Evolutionary conservation across 1,140 invertebrate genomes (phyloP), one percentile per base, ranked within the genome.

Genomic region (Lucilia cuprina): DNA sequence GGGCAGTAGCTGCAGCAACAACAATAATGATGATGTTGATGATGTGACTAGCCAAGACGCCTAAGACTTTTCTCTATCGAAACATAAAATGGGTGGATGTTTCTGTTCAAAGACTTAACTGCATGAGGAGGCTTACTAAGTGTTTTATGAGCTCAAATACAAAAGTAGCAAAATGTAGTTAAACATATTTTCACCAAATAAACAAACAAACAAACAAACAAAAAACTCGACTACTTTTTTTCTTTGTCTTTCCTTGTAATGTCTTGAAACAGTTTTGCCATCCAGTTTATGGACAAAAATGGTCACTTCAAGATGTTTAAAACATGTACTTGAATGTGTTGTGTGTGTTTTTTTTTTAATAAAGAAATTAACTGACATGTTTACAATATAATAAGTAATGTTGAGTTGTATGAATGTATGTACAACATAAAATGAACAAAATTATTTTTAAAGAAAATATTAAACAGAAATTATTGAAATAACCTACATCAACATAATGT

Each of bases 141-240:
- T 60, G n/a, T 60, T 60, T 60, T 60, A 60, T 60, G 55, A 60
- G 55, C 55, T 60, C 55, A 60, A n/a, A 60, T 4, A 60, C 2
- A 60, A 60, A 60, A n/a, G 55, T n/a, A 60, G n/a, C n/a, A 14
- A 60, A 60, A 80, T 77, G 74, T 77, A 49, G 41, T 49, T 25
- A 21, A 17, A 80, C 49, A 80, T 80, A 25, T 80, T 47, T 80
- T 80, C 77, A 25, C 77, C 77, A 80, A 80, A 80, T 80, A 25
- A 80, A 80, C 19, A 50, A 21, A 12, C n/a, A n/a, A n/a, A n/a
- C n/a, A n/a, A n/a, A 30, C 25, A 30, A 30, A 1, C 1, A 30
- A 30, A 30, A 30, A 30, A 30, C 25, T 30, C 25, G 17, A 49
- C 75, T 9, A 47, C 14, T 47, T 47, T 47, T 35, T 19, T n/a